Conservation (phyloP, 2,797 vertebrate species). For the Parambassis ranga region DNA sequence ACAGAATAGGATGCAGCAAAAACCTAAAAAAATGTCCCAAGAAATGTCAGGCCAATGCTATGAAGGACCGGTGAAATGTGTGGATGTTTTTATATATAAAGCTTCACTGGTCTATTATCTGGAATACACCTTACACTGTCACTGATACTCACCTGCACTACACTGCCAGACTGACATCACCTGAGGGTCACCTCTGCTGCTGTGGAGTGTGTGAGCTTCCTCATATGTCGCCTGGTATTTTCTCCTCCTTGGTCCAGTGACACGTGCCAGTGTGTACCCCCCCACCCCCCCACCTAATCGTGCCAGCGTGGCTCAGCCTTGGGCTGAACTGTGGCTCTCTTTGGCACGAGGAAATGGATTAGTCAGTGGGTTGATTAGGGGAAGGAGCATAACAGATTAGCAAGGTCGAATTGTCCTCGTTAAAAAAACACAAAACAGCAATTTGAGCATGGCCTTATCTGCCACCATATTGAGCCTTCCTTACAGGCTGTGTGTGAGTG, state of each 20-base stretch:
- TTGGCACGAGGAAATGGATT: slow-evolving; percentile 70
- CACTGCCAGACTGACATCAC: slow-evolving; percentile 1
- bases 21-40: too few species aligned
- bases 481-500: slow-evolving; percentile 31
- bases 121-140: too few species aligned
- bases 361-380: slow-evolving; percentile 71
- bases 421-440: slow-evolving; percentile 69
- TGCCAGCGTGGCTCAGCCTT: slow-evolving; percentile 36
- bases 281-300: slow-evolving; percentile 38
- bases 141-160: too few species aligned
- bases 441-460: slow-evolving; percentile 63
- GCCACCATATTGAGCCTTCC: slow-evolving; percentile 36
- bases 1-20: too few species aligned
- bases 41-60: too few species aligned
- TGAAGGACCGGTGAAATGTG: too few species aligned
- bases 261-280: slow-evolving; percentile 49
- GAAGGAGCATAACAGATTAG: slow-evolving; percentile 71
- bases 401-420: slow-evolving; percentile 63
- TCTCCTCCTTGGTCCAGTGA: slow-evolving; percentile 22
- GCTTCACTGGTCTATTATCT: too few species aligned
- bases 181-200: background rate
- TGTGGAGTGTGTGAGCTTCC: slow-evolving; percentile 15
- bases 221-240: slow-evolving; percentile 48
- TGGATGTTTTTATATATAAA: too few species aligned
- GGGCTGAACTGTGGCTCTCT: slow-evolving; percentile 46